phyloP scores from a whole-genome alignment of 2,797 vertebrate species.

The Lithobates sylvaticus region DNA sequence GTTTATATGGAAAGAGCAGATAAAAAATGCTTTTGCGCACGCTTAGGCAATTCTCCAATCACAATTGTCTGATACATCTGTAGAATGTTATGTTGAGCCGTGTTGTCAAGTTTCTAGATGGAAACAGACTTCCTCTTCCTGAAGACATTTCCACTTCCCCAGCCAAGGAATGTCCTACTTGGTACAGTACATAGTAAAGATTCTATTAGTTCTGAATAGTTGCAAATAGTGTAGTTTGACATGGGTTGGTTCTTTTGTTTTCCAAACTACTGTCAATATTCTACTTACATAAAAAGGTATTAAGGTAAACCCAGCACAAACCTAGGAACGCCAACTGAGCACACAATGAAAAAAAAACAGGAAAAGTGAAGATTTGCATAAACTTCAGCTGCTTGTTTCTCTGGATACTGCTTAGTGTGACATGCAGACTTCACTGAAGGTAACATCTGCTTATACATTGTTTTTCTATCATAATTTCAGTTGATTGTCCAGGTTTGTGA shows the following conservation, averaged over 20 bases:
- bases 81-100: background rate
- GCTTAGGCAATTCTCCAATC: background rate
- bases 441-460: background rate
- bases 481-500: background rate
- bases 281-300: background rate
- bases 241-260: no score
- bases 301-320: background rate
- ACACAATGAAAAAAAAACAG: background rate
- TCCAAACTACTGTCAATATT: background rate
- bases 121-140: slow-evolving; percentile 20
- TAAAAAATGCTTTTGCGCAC: background rate
- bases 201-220: background rate
- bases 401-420: background rate
- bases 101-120: slow-evolving; percentile 19
- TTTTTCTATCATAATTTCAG: background rate
- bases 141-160: slow-evolving; percentile 23
- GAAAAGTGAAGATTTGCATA: background rate
- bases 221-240: background rate
- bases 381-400: background rate
- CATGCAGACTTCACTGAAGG: background rate
- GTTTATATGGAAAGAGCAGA: no score
- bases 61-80: slow-evolving; percentile 24
- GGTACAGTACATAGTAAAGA: background rate
- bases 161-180: background rate
- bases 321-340: background rate